A percentile compares a stretch with the other conserved stretches of the same genome.
phyloP scores from a whole-genome alignment of 2,888 invertebrate species.

The Tubiluchus corallicola region DNA sequence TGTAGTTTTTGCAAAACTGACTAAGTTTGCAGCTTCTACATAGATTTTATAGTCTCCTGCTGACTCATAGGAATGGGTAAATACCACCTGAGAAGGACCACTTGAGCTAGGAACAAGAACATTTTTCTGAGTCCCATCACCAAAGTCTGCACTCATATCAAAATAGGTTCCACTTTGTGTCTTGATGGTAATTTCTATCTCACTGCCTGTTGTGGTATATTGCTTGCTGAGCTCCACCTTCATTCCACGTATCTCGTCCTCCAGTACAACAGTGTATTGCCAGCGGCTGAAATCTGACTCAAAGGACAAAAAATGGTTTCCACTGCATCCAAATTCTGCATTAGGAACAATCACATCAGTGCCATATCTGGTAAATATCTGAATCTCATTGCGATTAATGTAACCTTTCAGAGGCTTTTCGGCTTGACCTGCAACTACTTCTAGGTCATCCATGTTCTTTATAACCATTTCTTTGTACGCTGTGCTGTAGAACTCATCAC shows the following conservation, averaged over 20 bases:
- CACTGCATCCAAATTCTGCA: not conserved
- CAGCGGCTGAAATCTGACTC: not conserved
- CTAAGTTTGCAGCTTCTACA: not conserved
- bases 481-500: not conserved
- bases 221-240: not conserved
- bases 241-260: not conserved
- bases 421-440: not conserved
- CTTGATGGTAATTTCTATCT: not conserved
- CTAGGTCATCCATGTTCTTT: not conserved
- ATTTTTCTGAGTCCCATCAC: not conserved
- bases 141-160: not conserved
- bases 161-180: not conserved
- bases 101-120: not conserved
- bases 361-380: too few species aligned
- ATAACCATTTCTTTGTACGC: not conserved
- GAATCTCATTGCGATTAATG: not conserved
- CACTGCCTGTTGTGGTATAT: not conserved
- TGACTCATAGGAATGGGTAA: not conserved
- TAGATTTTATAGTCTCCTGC: not conserved
- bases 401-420: not conserved
- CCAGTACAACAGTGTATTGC: not conserved
- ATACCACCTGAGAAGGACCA: not conserved
- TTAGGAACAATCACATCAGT: not conserved
- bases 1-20: not conserved
- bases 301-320: not conserved